Conservation (phyloP, 2,113 vertebrate genomes). For the Riparia riparia region DNA sequence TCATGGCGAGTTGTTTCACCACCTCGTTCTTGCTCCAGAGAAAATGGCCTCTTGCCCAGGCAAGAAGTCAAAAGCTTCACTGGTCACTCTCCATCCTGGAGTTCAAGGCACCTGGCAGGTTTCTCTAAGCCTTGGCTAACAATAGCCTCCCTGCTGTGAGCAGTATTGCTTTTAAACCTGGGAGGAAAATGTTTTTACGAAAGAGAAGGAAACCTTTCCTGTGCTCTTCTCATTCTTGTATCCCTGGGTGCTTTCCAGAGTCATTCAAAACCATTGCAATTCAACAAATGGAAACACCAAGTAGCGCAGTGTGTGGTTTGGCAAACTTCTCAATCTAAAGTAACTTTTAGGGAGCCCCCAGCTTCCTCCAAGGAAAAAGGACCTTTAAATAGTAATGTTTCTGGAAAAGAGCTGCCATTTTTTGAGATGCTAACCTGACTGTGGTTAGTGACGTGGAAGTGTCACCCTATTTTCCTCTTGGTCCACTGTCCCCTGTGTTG, state of each 20-base stretch:
- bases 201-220: neutral
- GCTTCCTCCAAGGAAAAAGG: neutral
- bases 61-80: neutral
- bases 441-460: neutral
- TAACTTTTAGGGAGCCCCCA: neutral
- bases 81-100: neutral
- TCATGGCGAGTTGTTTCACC: neutral
- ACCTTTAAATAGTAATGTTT: neutral
- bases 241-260: neutral
- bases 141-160: neutral
- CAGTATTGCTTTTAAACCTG: neutral
- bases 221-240: neutral
- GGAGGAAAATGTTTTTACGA: neutral
- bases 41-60: neutral
- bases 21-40: neutral
- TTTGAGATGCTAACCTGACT: neutral
- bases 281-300: neutral
- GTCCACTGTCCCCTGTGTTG: accelerated
- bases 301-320: neutral
- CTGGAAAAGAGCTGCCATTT: neutral
- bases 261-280: neutral
- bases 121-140: neutral
- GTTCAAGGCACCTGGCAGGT: neutral
- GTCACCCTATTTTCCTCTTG: neutral
- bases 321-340: neutral